These are phyloP conservation scores for Malacoraja senta DNA, from an alignment of 2,797 vertebrate species.

Conservation along the genomic window DNA sequence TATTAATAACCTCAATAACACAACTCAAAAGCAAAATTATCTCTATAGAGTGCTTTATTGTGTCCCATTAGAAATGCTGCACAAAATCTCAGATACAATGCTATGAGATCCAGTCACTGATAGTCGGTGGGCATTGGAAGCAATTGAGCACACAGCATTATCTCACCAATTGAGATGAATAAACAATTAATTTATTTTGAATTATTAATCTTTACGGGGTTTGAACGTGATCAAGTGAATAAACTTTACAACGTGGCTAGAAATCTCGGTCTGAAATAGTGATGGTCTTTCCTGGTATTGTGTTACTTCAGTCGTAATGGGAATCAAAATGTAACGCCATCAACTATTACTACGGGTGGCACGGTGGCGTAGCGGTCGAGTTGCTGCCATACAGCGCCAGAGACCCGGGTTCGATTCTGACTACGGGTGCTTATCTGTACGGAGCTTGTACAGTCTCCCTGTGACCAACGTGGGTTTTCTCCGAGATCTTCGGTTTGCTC, in stretches of 20 bases:
- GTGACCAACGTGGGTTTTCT: too few species aligned
- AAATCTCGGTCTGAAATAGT: too few species aligned
- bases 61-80: not conserved
- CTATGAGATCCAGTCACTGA: not conserved
- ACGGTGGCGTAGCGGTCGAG: too few species aligned
- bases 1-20: not conserved
- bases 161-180: not conserved
- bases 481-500: too few species aligned
- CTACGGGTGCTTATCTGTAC: too few species aligned
- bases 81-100: slow-evolving; percentile 3
- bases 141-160: not conserved
- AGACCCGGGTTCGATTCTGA: too few species aligned
- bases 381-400: too few species aligned
- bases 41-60: not conserved
- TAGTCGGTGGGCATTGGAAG: not conserved
- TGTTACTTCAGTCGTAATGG: not conserved
- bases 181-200: not conserved
- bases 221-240: not conserved
- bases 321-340: not conserved
- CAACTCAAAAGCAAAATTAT: not conserved
- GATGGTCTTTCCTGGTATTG: not conserved
- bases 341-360: not conserved
- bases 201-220: not conserved
- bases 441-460: too few species aligned
- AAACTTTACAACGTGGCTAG: not conserved